Percentiles rank a stretch among this genome's conserved stretches.
phyloP scores from a whole-genome alignment of 2,113 vertebrate species.

The Psilopogon haemacephalus region DNA sequence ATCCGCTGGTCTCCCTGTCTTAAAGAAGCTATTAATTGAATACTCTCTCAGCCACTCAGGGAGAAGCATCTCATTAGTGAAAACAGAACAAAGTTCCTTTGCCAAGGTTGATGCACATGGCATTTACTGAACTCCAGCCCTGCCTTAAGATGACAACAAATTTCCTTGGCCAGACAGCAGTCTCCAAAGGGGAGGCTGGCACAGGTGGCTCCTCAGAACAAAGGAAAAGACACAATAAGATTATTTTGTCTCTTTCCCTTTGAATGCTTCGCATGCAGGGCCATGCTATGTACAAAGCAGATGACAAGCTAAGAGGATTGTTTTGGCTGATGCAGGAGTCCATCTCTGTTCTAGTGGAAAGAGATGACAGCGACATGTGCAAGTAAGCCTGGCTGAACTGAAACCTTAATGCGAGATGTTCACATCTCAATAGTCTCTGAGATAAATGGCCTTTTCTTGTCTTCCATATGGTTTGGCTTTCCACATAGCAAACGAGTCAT shows the following conservation, averaged over 20 bases:
- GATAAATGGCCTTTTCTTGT: slow-evolving; percentile 26
- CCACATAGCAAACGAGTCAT: neutral
- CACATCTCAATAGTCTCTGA: slow-evolving; percentile 15
- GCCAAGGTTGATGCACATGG: neutral
- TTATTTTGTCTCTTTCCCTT: neutral
- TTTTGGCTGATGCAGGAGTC: neutral
- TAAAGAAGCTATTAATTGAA: neutral
- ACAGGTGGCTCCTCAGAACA: neutral
- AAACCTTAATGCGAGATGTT: neutral
- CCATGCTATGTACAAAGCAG: neutral
- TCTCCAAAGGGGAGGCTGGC: neutral
- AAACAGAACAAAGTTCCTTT: neutral
- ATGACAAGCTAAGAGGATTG: neutral
- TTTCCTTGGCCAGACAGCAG: neutral
- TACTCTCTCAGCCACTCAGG: neutral
- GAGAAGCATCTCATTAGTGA: neutral
- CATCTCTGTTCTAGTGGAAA: neutral
- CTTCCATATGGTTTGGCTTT: slow-evolving; percentile 52
- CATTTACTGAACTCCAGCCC: neutral
- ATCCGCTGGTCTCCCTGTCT: neutral
- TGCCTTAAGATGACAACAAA: neutral
- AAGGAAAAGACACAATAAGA: neutral
- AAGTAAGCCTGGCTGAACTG: slow-evolving; percentile 7
- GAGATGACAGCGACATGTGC: slow-evolving; percentile 18
- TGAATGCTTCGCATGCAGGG: neutral